A percentile compares a stretch with the other conserved stretches of the same genome.
Evolutionary conservation across 2,888 invertebrate species (phyloP).

Genomic region (Tetheella fluctuosa): DNA sequence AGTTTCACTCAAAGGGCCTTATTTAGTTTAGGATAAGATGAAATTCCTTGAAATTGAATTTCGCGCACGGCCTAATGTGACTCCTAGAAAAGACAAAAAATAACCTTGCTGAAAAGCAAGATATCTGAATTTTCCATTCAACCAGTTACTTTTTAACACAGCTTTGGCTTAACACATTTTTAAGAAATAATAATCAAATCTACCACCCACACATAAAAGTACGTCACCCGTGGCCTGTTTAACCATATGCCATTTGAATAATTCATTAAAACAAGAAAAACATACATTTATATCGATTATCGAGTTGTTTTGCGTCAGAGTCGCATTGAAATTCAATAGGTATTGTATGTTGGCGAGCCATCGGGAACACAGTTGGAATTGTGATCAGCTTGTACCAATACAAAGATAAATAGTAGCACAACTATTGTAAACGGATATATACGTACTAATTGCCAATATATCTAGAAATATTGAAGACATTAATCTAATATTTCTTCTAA

Average conservation of each 20-base stretch:
- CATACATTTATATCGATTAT: conserved; percentile 14
- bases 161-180: too few species aligned
- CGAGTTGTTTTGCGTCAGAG: conserved; percentile 18
- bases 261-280: conserved; percentile 18
- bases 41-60: too few species aligned
- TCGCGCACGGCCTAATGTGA: too few species aligned
- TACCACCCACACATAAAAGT: not conserved
- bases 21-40: too few species aligned
- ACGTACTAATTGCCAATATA: not conserved
- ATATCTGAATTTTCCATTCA: too few species aligned
- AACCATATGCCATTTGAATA: conserved; percentile 15
- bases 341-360: conserved; percentile 16
- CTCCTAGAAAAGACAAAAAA: too few species aligned
- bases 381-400: not conserved
- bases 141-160: too few species aligned
- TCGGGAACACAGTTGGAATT: not conserved
- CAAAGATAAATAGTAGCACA: not conserved
- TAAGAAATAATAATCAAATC: too few species aligned
- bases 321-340: conserved; percentile 26
- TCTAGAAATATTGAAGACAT: not conserved
- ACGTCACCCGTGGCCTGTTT: not conserved
- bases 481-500: too few species aligned
- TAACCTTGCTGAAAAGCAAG: too few species aligned
- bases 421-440: not conserved
- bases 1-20: too few species aligned